A percentile compares a stretch with the other conserved stretches of the same genome.
phyloP scores from a whole-genome alignment of 2,888 invertebrate species.

The Phortica magna region DNA sequence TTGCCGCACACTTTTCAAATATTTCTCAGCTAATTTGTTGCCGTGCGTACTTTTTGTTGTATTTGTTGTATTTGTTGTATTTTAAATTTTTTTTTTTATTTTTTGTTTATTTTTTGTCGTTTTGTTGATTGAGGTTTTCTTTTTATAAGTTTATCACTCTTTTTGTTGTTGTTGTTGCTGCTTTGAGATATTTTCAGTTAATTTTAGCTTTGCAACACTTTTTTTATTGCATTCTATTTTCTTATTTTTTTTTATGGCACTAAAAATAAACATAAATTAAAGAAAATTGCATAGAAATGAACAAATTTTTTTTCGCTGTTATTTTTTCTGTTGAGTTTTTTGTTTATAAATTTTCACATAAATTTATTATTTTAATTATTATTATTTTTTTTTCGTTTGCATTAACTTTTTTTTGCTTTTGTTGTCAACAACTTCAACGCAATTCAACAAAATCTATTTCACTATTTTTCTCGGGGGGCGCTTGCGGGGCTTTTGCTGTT shows the following conservation, averaged over 20 bases:
- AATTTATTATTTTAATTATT: neutral
- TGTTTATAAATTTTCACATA: neutral
- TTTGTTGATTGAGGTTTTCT: neutral
- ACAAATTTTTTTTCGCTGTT: neutral
- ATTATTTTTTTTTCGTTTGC: constrained; percentile 32
- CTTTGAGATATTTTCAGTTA: constrained; percentile 64
- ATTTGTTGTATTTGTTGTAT: constrained; percentile 11
- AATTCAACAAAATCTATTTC: neutral
- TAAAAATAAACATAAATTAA: constrained; percentile 27
- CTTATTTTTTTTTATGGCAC: constrained; percentile 30
- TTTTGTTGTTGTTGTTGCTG: constrained; percentile 19
- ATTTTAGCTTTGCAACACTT: constrained; percentile 46
- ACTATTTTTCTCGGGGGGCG: neutral
- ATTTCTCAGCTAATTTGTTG: constrained; percentile 1
- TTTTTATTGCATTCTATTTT: constrained; percentile 12
- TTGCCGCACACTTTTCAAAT: constrained; percentile 16
- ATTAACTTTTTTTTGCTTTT: neutral
- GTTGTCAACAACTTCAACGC: neutral
- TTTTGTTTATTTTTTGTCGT: constrained; percentile 2
- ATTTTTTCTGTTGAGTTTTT: constrained; percentile 33
- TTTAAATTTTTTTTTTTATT: neutral
- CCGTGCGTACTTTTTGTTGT: neutral
- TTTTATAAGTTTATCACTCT: constrained; percentile 13
- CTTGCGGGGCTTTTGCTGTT: neutral
- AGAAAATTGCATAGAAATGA: neutral